Base-by-base conservation (phyloP, 2,797 vertebrate genomes). In the Coracias cyanogaster region DNA sequence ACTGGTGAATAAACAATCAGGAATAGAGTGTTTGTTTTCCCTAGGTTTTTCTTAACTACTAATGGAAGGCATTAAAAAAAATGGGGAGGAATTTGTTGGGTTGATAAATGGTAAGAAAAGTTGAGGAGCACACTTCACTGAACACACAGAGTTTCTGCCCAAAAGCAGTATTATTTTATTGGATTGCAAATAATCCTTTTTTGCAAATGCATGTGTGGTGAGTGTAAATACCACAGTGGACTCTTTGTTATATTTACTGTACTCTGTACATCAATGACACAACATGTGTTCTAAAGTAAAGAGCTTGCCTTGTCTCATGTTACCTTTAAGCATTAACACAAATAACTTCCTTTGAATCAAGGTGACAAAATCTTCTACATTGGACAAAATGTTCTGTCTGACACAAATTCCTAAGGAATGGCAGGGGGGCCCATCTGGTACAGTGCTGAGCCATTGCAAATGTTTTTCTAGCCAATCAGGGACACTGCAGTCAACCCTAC, bases 1-100 rank as follows among this genome's bases (percentile, higher is more conserved):
- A 96, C 94, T 93, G 91, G 80, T 41, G 86, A 80, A 93, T 95
- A 97, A 97, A 98, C 97, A 98, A 89, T 95, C 73, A 74, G 60
- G 84, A 93, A 91, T 43, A 88, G 94, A 94, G 91, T 96, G 93
- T 97, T 96, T 96, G 79, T 92, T 95, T 96, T 93, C 70, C 85
- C 90, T 55, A 25, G 82, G 74, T 92, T 93, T 96, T 94, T 92
- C 86, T 95, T 77, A 35, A 95, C 79, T 91, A 91, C 92, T 96
- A 88, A 96, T 77, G 91, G 93, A 96, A 91, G 90, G 58, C 72
- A 86, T 94, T 37, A 90, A 91, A 96, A 95, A 95, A 95, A 77
- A 37, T 25, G 55, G 43, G 13, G 77, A 95, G 91, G 94, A 95
- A 95, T 71, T 69, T 69, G 73, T 57, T 60, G 35, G 45, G 39